These are phyloP conservation scores for Periplaneta americana DNA, from an alignment of 1,140 invertebrate genomes.

Conservation along the genomic window DNA sequence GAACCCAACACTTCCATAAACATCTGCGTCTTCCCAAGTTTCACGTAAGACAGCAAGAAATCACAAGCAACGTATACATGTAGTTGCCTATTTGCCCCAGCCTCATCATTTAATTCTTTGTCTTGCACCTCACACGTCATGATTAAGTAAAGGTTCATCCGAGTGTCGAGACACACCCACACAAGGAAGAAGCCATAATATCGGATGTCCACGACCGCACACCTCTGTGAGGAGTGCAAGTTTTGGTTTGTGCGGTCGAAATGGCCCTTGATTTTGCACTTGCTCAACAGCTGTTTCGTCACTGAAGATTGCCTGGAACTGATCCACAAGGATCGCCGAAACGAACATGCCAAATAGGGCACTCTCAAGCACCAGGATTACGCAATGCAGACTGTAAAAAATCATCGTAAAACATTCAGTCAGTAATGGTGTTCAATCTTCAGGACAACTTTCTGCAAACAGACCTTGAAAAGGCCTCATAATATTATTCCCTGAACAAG, in stretches of 20 bases:
- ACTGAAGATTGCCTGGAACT: conserved; percentile 76
- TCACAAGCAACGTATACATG: background rate
- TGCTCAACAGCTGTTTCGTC: conserved; percentile 82
- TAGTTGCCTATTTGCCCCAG: too few relatives aligned
- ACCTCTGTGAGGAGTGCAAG: conserved; percentile 69
- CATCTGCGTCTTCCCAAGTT: background rate
- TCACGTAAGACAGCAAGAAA: background rate
- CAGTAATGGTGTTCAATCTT: too few relatives aligned
- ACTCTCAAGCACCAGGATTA: conserved; percentile 78
- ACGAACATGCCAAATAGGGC: conserved; percentile 87
- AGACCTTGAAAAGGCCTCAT: too few relatives aligned
- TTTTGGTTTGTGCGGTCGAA: conserved; percentile 58
- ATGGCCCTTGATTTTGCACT: conserved; percentile 61
- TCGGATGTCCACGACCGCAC: conserved; percentile 67
- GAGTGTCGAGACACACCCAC: conserved; percentile 11
- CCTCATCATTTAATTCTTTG: background rate
- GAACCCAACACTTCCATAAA: background rate
- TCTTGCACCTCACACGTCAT: background rate
- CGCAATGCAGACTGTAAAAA: conserved; percentile 71
- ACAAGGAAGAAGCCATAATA: conserved; percentile 60
- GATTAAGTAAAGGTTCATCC: conserved; percentile 10
- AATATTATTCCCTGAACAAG: too few relatives aligned
- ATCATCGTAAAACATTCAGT: conserved; percentile 15
- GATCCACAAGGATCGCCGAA: conserved; percentile 82
- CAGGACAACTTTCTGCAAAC: too few relatives aligned